Evolutionary conservation across 2,888 invertebrate species (phyloP).

Genomic region (Palloptera scutellata): DNA sequence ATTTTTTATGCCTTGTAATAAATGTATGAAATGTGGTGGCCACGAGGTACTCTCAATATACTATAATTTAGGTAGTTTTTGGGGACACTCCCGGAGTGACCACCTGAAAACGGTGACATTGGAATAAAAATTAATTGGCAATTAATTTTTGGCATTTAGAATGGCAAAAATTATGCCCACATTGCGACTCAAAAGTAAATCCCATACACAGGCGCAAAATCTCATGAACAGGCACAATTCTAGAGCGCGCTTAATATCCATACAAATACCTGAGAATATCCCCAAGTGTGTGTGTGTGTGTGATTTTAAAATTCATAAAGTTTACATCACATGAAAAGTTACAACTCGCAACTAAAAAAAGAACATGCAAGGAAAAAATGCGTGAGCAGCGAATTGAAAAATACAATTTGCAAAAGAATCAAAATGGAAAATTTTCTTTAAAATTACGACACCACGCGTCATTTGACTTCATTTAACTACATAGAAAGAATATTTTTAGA

Average conservation of each 20-base stretch:
- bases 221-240: too few species aligned
- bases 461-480: conserved; percentile 9
- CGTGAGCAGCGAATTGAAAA: conserved; percentile 26
- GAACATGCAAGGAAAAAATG: conserved; percentile 1
- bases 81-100: neutral
- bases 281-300: neutral
- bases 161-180: conserved; percentile 8
- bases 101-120: neutral
- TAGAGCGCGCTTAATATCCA: too few species aligned
- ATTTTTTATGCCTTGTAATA: too few species aligned
- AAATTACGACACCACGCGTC: conserved; percentile 16
- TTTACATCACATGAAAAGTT: conserved; percentile 7
- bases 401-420: conserved; percentile 26
- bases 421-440: conserved; percentile 10
- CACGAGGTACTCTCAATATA: too few species aligned
- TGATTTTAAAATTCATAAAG: neutral
- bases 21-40: too few species aligned
- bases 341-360: neutral
- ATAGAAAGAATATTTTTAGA: neutral
- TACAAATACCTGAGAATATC: too few species aligned
- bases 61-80: neutral
- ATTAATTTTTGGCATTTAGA: conserved; percentile 15
- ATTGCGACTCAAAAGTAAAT: too few species aligned
- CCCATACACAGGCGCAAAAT: too few species aligned
- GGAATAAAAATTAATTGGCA: conserved; percentile 22